Evolutionary conservation across 2,797 vertebrate species (phyloP).

Genomic region (Urocyon cinereoargenteus): DNA sequence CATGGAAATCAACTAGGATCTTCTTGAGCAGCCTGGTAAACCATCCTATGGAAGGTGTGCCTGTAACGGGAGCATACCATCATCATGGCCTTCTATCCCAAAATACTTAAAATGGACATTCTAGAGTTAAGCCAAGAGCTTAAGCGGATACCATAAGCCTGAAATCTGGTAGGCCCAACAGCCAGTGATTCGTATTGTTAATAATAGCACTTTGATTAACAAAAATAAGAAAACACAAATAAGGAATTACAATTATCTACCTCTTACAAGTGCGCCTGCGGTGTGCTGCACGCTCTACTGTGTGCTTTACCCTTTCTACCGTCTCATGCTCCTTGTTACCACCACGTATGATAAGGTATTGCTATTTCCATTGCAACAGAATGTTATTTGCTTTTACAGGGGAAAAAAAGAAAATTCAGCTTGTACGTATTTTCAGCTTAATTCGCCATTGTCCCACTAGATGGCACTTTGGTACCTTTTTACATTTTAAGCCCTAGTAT

Average conservation of each 20-base stretch:
- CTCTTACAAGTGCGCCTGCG: background rate
- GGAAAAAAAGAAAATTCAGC: accelerated
- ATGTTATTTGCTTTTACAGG: background rate
- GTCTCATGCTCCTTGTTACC: background rate
- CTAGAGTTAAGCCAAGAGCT: background rate
- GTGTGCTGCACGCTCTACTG: accelerated
- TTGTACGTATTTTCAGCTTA: background rate
- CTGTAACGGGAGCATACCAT: background rate
- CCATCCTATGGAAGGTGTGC: background rate
- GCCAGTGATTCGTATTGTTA: background rate
- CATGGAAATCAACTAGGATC: background rate
- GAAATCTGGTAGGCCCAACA: background rate
- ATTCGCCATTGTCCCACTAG: conserved; percentile 80
- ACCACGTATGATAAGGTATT: background rate
- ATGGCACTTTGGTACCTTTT: conserved; percentile 80
- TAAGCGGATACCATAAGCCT: background rate
- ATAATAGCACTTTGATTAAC: background rate
- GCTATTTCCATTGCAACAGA: background rate
- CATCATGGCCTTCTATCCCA: background rate
- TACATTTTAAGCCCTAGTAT: background rate
- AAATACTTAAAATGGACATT: background rate
- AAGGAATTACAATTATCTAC: background rate
- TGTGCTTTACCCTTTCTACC: accelerated
- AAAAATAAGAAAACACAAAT: background rate
- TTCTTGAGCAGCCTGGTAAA: background rate